phyloP scores from a whole-genome alignment of 37 sponge, comb jelly and placozoan species.

The Bolinopsis microptera region DNA sequence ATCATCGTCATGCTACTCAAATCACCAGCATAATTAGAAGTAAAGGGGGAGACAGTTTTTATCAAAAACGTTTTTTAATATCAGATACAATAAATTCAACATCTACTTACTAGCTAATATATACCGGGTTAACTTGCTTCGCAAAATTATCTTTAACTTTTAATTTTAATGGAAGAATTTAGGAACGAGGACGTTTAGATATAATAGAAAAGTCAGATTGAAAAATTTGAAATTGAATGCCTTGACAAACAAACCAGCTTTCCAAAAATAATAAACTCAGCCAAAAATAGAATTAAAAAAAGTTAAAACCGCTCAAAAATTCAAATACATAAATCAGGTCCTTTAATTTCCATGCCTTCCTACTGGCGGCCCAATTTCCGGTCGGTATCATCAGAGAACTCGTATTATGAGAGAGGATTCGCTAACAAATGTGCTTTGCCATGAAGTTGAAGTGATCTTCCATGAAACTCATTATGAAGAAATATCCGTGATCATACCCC shows the following conservation, averaged over 20 bases:
- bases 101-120: background rate
- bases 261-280: background rate
- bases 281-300: background rate
- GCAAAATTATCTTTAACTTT: background rate
- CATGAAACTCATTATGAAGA: constrained; percentile 32
- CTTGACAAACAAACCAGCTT: too few species aligned
- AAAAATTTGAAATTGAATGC: too few species aligned
- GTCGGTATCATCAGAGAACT: too few species aligned
- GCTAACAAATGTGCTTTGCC: constrained; percentile 59
- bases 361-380: too few species aligned
- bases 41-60: background rate
- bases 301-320: background rate
- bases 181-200: too few species aligned
- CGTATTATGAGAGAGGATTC: too few species aligned
- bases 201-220: too few species aligned
- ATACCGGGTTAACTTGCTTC: background rate
- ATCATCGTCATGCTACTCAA: too few species aligned
- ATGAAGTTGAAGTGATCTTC: constrained; percentile 63
- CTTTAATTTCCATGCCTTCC: too few species aligned
- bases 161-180: background rate
- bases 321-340: background rate
- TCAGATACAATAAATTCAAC: background rate
- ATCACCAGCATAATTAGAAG: too few species aligned
- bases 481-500: constrained; percentile 63
- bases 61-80: background rate